Evolutionary conservation across 1,140 invertebrate species (phyloP), one percentile per base, ranked within the genome.

Genomic region (Meloidogyne hapla): DNA sequence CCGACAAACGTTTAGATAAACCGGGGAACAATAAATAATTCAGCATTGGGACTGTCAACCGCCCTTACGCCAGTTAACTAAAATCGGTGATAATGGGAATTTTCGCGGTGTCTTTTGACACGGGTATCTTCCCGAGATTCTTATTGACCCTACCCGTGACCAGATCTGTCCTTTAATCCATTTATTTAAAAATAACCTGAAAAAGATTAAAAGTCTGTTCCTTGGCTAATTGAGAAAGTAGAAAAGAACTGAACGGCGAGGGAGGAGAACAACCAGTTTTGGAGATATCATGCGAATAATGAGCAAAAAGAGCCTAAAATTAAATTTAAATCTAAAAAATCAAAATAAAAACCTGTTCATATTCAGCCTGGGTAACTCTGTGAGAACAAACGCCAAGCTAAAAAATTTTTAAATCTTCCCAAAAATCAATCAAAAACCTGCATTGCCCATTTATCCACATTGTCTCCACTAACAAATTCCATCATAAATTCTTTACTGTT

Each of bases 331-430:
- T 33, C 21, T 8, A 67, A 25, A 6, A 25, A 13, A 63, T 10
- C 63, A 33, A 28, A 48, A 3, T 63, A 26, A 42, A 10, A n/a
- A 73, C 71, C 56, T 73, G 71, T 21, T 73, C 71, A 64, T 68
- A 65, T 66, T 83, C 82, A 8, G 81, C 83, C 48, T 83, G 84
- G 23, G 75, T 75, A 63, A 81, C 77, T 25, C 70, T 38, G 48
- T 83, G 83, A 18, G 83, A 82, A 45, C 75, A 83, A n/a, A 73
- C 84, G 3, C 81, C 77, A 0, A 82, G 42, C 81, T 82, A 33
- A 62, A 83, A 80, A 18, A 18, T 13, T n/a, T n/a, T n/a, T 21
- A 26, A 45, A 18, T 10, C 9, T 42, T 42, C 62, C 28, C 67
- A n/a, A 69, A 33, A 69, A 21, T 0, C 25, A 74, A 64, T 5